Conservation (phyloP, 2,888 invertebrate genomes). For the Acleris cristana region DNA sequence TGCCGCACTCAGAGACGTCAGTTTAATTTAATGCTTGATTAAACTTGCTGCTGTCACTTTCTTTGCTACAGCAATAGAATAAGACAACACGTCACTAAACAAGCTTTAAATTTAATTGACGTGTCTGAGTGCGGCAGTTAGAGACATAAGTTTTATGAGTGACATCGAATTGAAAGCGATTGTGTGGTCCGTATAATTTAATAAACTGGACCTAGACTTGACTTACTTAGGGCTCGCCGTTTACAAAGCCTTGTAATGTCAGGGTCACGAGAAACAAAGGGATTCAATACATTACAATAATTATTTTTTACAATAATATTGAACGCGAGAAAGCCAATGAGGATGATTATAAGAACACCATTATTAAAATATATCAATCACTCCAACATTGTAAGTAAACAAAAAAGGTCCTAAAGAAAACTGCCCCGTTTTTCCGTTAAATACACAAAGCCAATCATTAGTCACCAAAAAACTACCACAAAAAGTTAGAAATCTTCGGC, state of each 20-base stretch:
- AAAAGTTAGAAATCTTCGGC: constrained; percentile 28
- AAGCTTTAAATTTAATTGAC: no score
- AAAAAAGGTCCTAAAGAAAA: constrained; percentile 29
- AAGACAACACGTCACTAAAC: no score
- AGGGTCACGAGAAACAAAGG: constrained; percentile 43
- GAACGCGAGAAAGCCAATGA: neutral
- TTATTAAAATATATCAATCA: constrained; percentile 8
- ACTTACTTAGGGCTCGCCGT: neutral
- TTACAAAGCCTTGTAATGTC: constrained; percentile 43
- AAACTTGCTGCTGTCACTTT: no score
- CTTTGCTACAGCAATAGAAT: no score
- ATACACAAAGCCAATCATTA: constrained; percentile 49
- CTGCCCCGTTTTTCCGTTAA: constrained; percentile 33
- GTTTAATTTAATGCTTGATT: no score
- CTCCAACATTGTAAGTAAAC: neutral
- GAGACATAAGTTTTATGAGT: no score
- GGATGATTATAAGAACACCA: neutral
- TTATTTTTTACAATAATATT: constrained; percentile 18
- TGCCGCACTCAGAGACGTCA: no score
- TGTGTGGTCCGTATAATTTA: neutral
- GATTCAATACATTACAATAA: neutral
- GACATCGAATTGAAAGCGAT: neutral
- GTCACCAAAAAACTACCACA: constrained; percentile 41
- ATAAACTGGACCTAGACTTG: neutral
- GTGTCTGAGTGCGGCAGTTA: no score